phyloP scores from a whole-genome alignment of 1,140 invertebrate genomes.

The Trinorchestia longiramus region DNA sequence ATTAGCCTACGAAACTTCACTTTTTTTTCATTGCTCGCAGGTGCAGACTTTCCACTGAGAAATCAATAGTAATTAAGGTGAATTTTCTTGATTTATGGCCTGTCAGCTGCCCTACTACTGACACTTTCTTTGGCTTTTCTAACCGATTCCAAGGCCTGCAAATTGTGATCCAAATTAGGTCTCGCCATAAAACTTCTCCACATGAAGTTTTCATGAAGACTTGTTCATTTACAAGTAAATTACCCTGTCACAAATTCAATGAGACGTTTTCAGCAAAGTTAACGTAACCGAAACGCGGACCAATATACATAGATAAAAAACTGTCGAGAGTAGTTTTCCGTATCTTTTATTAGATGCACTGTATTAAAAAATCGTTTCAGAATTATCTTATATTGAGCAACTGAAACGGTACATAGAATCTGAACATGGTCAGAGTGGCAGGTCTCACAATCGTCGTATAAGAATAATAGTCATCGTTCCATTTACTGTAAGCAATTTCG shows the following conservation, averaged over 20 bases:
- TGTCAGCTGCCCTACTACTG: not conserved
- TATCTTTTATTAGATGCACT: too few species aligned
- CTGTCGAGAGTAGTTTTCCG: too few species aligned
- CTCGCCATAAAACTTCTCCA: not conserved
- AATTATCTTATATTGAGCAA: not conserved
- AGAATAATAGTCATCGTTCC: not conserved
- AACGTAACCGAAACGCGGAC: not conserved
- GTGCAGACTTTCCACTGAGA: not conserved
- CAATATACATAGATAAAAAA: too few species aligned
- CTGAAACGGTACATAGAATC: too few species aligned
- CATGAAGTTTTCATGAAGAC: not conserved
- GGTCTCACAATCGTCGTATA: not conserved
- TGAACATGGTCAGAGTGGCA: not conserved
- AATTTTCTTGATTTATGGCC: not conserved
- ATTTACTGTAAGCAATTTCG: not conserved
- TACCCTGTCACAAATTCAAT: not conserved
- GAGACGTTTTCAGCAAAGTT: not conserved
- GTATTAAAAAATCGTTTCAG: not conserved
- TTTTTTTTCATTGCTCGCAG: not conserved
- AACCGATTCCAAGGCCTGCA: not conserved
- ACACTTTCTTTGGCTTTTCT: not conserved
- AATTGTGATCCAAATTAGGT: not conserved
- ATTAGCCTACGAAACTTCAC: not conserved
- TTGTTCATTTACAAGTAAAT: not conserved
- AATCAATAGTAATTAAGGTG: not conserved